A percentile compares a stretch with the other conserved stretches of the same genome.
Conservation (phyloP, 2,113 vertebrate genomes). For the Delphinus delphis region DNA sequence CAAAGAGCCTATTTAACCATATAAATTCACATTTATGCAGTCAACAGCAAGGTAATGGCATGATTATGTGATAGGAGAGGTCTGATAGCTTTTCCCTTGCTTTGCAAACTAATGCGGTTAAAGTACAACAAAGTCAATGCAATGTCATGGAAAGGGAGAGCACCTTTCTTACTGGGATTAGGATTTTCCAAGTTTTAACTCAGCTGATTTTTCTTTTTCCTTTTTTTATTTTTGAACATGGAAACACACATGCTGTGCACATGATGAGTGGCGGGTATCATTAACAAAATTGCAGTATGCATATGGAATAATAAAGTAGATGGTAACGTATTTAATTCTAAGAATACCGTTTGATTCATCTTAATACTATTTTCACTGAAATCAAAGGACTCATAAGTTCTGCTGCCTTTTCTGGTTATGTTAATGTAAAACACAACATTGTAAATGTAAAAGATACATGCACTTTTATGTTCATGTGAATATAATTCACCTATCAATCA, state of each 20-base stretch:
- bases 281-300: neutral
- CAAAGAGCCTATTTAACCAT: neutral
- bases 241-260: neutral
- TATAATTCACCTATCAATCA: neutral
- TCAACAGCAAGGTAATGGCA: neutral
- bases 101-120: neutral
- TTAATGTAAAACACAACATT: neutral
- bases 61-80: too few relatives aligned
- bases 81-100: neutral
- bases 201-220: neutral
- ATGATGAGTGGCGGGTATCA: neutral
- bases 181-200: neutral
- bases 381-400: neutral
- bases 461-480: too few relatives aligned
- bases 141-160: rapidly evolving
- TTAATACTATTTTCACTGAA: neutral
- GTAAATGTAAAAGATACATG: too few relatives aligned
- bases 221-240: neutral
- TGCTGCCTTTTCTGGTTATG: neutral
- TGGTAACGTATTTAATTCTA: neutral
- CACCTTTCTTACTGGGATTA: rapidly evolving
- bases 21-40: neutral
- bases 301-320: neutral
- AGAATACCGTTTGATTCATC: neutral
- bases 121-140: neutral